Percentiles rank a stretch among this genome's conserved stretches.
Evolutionary conservation across 2,113 vertebrate genomes (phyloP).

Genomic region (Lampris incognitus): DNA sequence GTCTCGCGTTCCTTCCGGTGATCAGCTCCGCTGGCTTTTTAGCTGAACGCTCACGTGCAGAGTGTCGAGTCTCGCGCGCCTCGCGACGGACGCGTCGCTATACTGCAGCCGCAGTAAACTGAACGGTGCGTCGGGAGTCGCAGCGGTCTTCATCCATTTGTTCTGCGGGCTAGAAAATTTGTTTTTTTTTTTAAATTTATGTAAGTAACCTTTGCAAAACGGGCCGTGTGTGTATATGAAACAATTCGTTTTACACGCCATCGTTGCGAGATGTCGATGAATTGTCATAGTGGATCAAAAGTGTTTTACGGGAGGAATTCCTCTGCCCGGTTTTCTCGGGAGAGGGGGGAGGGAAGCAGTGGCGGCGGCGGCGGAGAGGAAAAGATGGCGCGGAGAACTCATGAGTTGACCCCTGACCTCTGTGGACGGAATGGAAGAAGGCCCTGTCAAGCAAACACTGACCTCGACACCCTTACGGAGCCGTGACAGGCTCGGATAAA

Average conservation of each 20-base stretch:
- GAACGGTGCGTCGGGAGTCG: slow-evolving; percentile 37
- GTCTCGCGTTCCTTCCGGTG: slow-evolving; percentile 24
- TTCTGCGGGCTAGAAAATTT: slow-evolving; percentile 49
- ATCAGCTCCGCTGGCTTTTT: slow-evolving; percentile 51
- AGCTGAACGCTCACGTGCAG: slow-evolving; percentile 59
- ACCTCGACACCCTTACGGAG: background rate
- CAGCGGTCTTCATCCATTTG: slow-evolving; percentile 43
- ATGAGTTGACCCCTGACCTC: slow-evolving; percentile 71
- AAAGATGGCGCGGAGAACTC: slow-evolving; percentile 51
- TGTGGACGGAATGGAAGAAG: slow-evolving; percentile 39
- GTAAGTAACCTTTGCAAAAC: slow-evolving; percentile 30
- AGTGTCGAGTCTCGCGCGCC: slow-evolving; percentile 14
- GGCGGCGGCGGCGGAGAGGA: slow-evolving; percentile 1
- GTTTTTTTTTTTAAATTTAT: slow-evolving; percentile 33
- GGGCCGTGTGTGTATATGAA: slow-evolving; percentile 19
- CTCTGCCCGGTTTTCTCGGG: background rate
- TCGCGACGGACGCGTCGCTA: background rate
- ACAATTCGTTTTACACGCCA: slow-evolving; percentile 2
- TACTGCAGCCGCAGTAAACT: slow-evolving; percentile 20
- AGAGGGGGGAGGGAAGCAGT: background rate
- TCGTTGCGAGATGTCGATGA: background rate
- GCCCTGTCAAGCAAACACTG: slow-evolving; percentile 3
- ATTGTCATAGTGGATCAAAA: background rate
- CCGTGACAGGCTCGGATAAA: background rate
- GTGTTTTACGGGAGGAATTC: background rate